Evolutionary conservation across 2,888 invertebrate genomes (phyloP).

Genomic region (Scaptomyza parva): DNA sequence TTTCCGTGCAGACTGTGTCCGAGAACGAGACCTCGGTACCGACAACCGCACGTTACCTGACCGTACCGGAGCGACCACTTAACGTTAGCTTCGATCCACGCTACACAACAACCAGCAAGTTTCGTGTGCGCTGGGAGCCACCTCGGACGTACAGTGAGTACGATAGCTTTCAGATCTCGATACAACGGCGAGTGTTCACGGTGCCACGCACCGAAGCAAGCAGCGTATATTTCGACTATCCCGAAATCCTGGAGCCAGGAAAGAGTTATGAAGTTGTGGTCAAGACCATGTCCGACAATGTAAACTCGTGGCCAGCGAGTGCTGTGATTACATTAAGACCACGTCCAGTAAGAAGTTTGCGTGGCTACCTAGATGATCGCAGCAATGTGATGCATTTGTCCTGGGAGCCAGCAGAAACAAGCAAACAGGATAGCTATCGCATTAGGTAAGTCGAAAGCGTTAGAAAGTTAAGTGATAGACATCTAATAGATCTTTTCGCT

Average conservation of each 20-base stretch:
- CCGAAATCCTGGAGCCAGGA: conserved; percentile 93
- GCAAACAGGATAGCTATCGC: conserved; percentile 92
- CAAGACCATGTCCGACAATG: conserved; percentile 97
- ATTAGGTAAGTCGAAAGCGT: conserved; percentile 77
- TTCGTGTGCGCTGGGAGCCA: conserved; percentile 94
- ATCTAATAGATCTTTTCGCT: not conserved
- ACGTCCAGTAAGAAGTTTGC: conserved; percentile 89
- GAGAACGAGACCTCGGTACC: conserved; percentile 96
- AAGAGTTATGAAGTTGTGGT: conserved; percentile 95
- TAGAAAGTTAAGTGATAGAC: not conserved
- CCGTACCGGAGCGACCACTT: conserved; percentile 93
- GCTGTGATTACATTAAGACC: conserved; percentile 94
- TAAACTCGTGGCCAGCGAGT: conserved; percentile 95
- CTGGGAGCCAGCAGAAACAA: conserved; percentile 91
- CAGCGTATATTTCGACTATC: conserved; percentile 89
- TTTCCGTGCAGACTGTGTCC: conserved; percentile 96
- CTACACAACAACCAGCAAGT: conserved; percentile 90
- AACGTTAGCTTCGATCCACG: conserved; percentile 92
- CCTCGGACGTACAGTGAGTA: conserved; percentile 94
- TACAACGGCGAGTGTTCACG: conserved; percentile 88
- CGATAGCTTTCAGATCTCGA: conserved; percentile 95
- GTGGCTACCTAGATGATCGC: conserved; percentile 87
- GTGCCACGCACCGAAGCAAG: conserved; percentile 87
- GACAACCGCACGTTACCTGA: conserved; percentile 96
- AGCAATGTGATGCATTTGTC: conserved; percentile 89